Evolutionary conservation across 2,888 invertebrate genomes (phyloP).

Genomic region (Melangyna quadrimaculata): DNA sequence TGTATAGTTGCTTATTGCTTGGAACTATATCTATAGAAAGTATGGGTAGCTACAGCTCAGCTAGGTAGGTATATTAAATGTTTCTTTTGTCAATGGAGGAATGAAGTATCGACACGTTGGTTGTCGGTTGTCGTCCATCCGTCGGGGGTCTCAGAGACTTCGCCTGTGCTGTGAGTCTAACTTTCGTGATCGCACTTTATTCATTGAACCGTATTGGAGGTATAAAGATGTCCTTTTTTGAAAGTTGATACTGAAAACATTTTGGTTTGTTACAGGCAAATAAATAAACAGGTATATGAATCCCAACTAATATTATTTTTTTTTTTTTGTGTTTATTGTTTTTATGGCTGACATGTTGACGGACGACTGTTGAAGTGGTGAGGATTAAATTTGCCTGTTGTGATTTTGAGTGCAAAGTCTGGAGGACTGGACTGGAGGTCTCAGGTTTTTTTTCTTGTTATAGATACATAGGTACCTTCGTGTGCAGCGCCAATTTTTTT

Average conservation of each 20-base stretch:
- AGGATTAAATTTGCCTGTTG: slow-evolving; percentile 25
- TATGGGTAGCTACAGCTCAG: neutral
- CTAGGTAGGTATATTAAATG: neutral
- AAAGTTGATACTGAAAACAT: slow-evolving; percentile 20
- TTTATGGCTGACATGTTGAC: slow-evolving; percentile 18
- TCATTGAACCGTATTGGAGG: slow-evolving; percentile 10
- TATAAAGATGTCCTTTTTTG: slow-evolving; percentile 24
- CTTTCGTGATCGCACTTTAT: slow-evolving; percentile 8
- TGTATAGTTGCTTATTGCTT: neutral
- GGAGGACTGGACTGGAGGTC: neutral
- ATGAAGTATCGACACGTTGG: slow-evolving; percentile 29
- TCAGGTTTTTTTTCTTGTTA: neutral
- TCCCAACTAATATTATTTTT: slow-evolving; percentile 1
- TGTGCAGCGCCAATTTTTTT: slow-evolving; percentile 10
- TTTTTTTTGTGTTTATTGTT: slow-evolving; percentile 8
- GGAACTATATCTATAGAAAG: slow-evolving; percentile 2
- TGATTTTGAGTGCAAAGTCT: slow-evolving; percentile 19
- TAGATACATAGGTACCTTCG: neutral
- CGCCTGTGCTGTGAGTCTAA: neutral
- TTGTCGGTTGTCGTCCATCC: neutral
- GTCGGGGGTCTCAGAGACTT: slow-evolving; percentile 4
- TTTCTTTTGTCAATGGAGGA: slow-evolving; percentile 30
- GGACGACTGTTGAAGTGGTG: neutral
- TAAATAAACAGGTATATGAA: slow-evolving; percentile 26
- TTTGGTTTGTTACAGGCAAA: slow-evolving; percentile 13